Percentiles rank a stretch among this genome's conserved stretches.
Evolutionary conservation across 1,140 invertebrate genomes (phyloP).

Genomic region (Dermatophagoides farinae): DNA sequence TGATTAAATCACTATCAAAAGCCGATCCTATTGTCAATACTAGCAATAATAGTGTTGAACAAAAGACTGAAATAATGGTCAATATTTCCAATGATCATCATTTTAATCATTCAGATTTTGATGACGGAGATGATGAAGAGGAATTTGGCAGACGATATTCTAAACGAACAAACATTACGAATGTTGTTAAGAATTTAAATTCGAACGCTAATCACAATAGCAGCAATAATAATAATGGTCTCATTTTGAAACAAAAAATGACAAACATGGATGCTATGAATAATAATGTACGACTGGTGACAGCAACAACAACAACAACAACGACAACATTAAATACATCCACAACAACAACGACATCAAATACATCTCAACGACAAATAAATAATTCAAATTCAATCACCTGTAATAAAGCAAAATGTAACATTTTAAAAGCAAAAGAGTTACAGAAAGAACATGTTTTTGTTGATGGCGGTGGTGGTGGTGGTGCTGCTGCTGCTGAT

Average conservation of each 20-base stretch:
- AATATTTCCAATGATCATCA: neutral
- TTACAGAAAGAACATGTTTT: slow-evolving; percentile 8
- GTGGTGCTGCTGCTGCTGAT: neutral
- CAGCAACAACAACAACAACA: neutral
- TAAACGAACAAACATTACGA: neutral
- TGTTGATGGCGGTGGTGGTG: neutral
- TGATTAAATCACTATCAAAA: slow-evolving; percentile 39
- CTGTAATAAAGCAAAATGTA: slow-evolving; percentile 56
- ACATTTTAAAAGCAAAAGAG: slow-evolving; percentile 62
- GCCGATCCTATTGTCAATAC: slow-evolving; percentile 25
- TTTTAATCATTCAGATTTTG: neutral
- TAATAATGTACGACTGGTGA: neutral
- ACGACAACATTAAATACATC: slow-evolving; percentile 16
- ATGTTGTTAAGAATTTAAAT: slow-evolving; percentile 2
- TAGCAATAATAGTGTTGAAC: neutral
- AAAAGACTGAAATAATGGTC: neutral
- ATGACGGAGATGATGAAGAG: neutral
- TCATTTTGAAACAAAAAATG: too few species aligned
- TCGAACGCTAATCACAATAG: neutral
- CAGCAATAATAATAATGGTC: too few species aligned
- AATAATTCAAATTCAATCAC: slow-evolving; percentile 49
- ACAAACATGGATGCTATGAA: neutral
- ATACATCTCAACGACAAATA: slow-evolving; percentile 27
- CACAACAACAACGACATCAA: slow-evolving; percentile 29
- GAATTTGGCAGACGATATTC: neutral